Conservation (phyloP, 2,888 invertebrate species). For the Ophioninae sp. region DNA sequence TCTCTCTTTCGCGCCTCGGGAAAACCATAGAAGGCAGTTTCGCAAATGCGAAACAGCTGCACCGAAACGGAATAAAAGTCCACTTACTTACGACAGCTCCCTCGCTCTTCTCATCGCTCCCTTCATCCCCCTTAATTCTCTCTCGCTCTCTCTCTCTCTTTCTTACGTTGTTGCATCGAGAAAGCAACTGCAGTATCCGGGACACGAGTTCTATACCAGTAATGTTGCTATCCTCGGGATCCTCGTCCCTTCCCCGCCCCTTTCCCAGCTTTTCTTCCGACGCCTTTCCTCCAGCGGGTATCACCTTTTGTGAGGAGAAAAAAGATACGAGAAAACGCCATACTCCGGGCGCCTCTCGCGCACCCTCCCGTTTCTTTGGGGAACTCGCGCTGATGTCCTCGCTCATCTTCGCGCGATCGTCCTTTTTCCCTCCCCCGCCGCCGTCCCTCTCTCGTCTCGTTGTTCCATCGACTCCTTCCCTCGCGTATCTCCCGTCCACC, state of each 20-base stretch:
- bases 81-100: slow-evolving; percentile 55
- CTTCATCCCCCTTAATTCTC: background rate
- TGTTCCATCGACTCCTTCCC: background rate
- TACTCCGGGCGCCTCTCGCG: slow-evolving; percentile 1
- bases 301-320: slow-evolving; percentile 36
- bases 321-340: background rate
- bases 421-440: too few relatives aligned
- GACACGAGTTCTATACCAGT: slow-evolving; percentile 26
- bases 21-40: slow-evolving; percentile 39
- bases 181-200: slow-evolving; percentile 15
- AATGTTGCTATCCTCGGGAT: slow-evolving; percentile 17
- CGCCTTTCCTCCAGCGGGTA: slow-evolving; percentile 36
- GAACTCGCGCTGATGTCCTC: background rate
- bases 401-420: background rate
- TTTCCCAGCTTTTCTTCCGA: slow-evolving; percentile 20
- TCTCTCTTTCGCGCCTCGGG: background rate
- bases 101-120: slow-evolving; percentile 9
- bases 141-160: slow-evolving; percentile 1
- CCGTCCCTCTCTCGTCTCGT: background rate
- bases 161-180: background rate
- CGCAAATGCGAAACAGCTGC: slow-evolving; percentile 53
- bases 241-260: slow-evolving; percentile 1
- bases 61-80: slow-evolving; percentile 59
- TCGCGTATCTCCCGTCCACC: background rate
- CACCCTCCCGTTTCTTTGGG: background rate